Conservation (phyloP, 2,113 vertebrate genomes). For the Collichthys lucidus region DNA sequence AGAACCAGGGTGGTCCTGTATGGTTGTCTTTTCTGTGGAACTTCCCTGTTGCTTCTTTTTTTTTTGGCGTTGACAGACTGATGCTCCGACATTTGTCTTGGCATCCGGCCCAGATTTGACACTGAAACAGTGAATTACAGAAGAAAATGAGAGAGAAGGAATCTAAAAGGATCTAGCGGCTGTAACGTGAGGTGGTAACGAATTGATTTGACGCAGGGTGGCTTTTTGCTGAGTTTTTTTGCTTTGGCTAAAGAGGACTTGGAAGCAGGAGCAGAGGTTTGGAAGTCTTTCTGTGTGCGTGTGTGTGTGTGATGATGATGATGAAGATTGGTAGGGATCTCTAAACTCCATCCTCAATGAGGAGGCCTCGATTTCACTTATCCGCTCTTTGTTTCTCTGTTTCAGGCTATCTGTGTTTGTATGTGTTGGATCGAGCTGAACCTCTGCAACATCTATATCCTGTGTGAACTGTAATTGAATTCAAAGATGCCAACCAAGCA, state of each 20-base stretch:
- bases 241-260: conserved; percentile 62
- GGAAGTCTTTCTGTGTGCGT: conserved; percentile 2
- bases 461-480: conserved; percentile 22
- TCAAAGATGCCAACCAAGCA: conserved; percentile 32
- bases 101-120: conserved; percentile 82
- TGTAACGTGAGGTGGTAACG: conserved; percentile 81
- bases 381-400: conserved; percentile 44
- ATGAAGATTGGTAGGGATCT: conserved; percentile 23
- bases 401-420: conserved; percentile 17
- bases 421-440: conserved; percentile 29
- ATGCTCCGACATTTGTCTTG: conserved; percentile 87
- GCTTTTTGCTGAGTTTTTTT: conserved; percentile 75
- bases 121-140: conserved; percentile 85
- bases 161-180: conserved; percentile 53
- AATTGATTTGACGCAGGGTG: conserved; percentile 80
- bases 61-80: conserved; percentile 83
- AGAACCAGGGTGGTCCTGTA: conserved; percentile 87
- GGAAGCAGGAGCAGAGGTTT: conserved; percentile 49
- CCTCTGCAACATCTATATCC: conserved; percentile 25
- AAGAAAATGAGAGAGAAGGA: conserved; percentile 81
- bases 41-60: conserved; percentile 71
- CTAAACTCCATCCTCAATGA: conserved; percentile 16
- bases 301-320: background rate
- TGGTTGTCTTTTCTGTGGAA: conserved; percentile 70
- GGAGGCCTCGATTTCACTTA: conserved; percentile 45